These are phyloP conservation scores for Sitophilus oryzae DNA, from an alignment of 1,140 invertebrate genomes.

Conservation along the genomic window DNA sequence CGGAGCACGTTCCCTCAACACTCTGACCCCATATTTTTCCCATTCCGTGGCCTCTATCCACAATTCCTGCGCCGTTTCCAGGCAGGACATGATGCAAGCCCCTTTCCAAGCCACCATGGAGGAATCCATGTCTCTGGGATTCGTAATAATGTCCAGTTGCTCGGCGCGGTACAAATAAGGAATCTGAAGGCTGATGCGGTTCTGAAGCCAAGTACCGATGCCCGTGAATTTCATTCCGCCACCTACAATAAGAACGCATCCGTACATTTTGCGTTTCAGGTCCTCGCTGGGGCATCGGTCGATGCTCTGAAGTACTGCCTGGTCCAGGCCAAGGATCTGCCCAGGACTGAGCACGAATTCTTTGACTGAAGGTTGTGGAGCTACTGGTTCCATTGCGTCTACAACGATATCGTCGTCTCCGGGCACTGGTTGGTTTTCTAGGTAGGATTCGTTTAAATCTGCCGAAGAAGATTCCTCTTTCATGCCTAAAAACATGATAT, in stretches of 20 bases:
- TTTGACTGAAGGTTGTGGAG: slow-evolving; percentile 46
- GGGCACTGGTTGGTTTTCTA: slow-evolving; percentile 43
- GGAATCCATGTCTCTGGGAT: slow-evolving; percentile 85
- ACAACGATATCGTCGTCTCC: slow-evolving; percentile 77
- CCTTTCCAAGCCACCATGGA: slow-evolving; percentile 89
- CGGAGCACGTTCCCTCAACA: slow-evolving; percentile 80
- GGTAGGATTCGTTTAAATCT: slow-evolving; percentile 35
- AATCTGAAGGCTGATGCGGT: slow-evolving; percentile 76
- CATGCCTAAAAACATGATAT: slow-evolving; percentile 42
- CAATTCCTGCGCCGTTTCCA: slow-evolving; percentile 88
- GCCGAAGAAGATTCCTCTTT: slow-evolving; percentile 55
- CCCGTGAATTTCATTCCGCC: slow-evolving; percentile 85
- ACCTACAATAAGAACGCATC: slow-evolving; percentile 85
- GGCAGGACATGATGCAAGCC: slow-evolving; percentile 83
- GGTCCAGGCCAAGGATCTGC: slow-evolving; percentile 80
- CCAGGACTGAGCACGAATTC: slow-evolving; percentile 65
- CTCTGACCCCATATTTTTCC: slow-evolving; percentile 75
- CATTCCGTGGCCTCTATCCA: slow-evolving; percentile 87
- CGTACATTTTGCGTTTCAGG: slow-evolving; percentile 90
- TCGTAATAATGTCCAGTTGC: slow-evolving; percentile 75
- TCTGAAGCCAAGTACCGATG: slow-evolving; percentile 78
- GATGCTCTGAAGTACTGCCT: slow-evolving; percentile 86
- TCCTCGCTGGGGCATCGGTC: slow-evolving; percentile 85
- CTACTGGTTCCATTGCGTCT: slow-evolving; percentile 61
- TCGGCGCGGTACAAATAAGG: slow-evolving; percentile 73